Evolutionary conservation across 2,797 vertebrate genomes (phyloP).

Genomic region (Tangara arthus): DNA sequence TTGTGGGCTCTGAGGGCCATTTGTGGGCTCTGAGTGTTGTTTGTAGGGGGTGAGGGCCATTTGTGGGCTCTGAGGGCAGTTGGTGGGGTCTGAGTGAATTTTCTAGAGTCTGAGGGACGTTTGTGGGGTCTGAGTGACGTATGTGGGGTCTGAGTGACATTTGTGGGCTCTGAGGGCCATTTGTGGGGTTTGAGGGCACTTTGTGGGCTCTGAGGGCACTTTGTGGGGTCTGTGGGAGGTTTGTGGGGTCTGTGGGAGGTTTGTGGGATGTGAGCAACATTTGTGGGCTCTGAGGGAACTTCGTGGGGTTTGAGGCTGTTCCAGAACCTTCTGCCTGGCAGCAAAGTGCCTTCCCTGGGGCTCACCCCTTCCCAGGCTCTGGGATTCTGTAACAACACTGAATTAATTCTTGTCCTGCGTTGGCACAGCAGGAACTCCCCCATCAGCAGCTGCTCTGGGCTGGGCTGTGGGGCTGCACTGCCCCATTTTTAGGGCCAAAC

Average conservation of each 20-base stretch:
- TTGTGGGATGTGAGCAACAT: too few relatives aligned
- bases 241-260: not conserved
- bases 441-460: not conserved
- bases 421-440: not conserved
- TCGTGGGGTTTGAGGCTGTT: not conserved
- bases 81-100: too few relatives aligned
- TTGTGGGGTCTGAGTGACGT: rapidly evolving
- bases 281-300: too few relatives aligned
- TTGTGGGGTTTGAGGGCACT: too few relatives aligned
- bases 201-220: too few relatives aligned
- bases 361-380: not conserved
- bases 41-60: too few relatives aligned
- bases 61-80: rapidly evolving
- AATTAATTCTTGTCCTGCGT: too few relatives aligned
- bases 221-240: too few relatives aligned
- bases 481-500: not conserved
- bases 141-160: not conserved
- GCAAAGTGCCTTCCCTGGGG: not conserved
- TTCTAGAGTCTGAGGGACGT: rapidly evolving
- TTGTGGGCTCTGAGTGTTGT: too few relatives aligned
- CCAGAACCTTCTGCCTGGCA: not conserved
- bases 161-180: too few relatives aligned
- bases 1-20: not conserved
- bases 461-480: not conserved
- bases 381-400: too few relatives aligned